Base-by-base conservation (phyloP, 2,888 invertebrate species). In the Trisateles emortualis region DNA sequence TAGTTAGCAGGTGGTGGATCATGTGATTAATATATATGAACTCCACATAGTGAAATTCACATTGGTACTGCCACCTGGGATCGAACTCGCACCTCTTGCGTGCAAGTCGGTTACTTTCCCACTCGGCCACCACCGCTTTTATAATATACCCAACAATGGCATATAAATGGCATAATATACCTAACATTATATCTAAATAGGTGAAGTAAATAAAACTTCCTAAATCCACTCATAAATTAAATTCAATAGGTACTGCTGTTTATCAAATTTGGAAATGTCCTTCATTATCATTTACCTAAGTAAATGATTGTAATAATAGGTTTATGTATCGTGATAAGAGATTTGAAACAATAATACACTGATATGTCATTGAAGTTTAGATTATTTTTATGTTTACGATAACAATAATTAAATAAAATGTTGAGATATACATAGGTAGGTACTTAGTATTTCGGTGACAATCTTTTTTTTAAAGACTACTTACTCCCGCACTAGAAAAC, bases 141-240 rank as follows among this genome's bases (percentile, higher is more conserved):
- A 11, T 5, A n/a, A 8, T 16, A 16, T 6, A 5, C n/a, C 19
- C n/a, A n/a, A n/a, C n/a, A n/a, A n/a, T n/a, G n/a, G n/a, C n/a
- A n/a, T n/a, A n/a, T n/a, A n/a, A n/a, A n/a, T n/a, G n/a, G n/a
- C 29, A 36, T 29, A 13, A 19, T 40, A 11, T 2, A 36, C 14
- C 10, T 43, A 41, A 36, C n/a, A n/a, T n/a, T n/a, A n/a, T 19
- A 56, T 29, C 19, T 24, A 32, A 32, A 32, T 32, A 11, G 32
- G 32, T 32, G 32, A 32, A 32, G 5, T 5, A 32, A n/a, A 32
- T 32, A 32, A 3, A 29, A 29, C 29, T 24, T n/a, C 29, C 5
- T 50, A 56, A 66, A 48, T 36, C 52, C 48, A 40, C 5, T 26
- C 40, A 61, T 64, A 57, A 46, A 61, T 59, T 36, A 49, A 1